These are phyloP conservation scores for Riparia riparia DNA, from an alignment of 2,113 vertebrate genomes.

Conservation along the genomic window DNA sequence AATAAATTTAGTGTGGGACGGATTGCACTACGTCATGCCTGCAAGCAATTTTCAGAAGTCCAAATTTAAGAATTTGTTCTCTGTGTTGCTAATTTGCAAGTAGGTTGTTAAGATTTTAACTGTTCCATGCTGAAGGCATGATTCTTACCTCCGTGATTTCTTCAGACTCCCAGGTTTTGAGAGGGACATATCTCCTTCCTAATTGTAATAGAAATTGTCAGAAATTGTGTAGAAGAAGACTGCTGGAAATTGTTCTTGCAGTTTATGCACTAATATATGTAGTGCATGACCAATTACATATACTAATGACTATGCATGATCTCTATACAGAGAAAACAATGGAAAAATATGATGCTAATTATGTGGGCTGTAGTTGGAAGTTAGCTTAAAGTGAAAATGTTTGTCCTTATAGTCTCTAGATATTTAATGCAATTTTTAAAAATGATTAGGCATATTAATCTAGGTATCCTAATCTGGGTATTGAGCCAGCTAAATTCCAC, in stretches of 20 bases:
- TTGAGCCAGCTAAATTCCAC: background rate
- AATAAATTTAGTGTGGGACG: background rate
- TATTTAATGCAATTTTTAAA: background rate
- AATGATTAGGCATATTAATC: background rate
- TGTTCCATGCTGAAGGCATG: background rate
- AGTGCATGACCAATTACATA: background rate
- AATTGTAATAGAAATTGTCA: background rate
- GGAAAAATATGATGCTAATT: background rate
- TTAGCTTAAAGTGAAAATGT: background rate
- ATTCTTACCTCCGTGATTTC: background rate
- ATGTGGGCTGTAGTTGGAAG: background rate
- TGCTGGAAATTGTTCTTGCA: background rate
- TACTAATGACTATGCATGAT: background rate
- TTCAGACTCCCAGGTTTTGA: background rate
- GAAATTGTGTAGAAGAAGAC: background rate
- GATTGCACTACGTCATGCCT: background rate
- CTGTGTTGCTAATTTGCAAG: background rate
- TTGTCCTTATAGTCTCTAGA: background rate
- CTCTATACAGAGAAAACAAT: background rate
- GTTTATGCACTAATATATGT: background rate
- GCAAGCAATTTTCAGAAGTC: background rate
- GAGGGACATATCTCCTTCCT: background rate
- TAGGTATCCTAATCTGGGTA: background rate
- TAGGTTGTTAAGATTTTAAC: background rate
- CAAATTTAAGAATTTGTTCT: background rate